Evolutionary conservation across 1,140 invertebrate genomes (phyloP), one percentile per base, ranked within the genome.

Genomic region (Philotrypesis tridentata): DNA sequence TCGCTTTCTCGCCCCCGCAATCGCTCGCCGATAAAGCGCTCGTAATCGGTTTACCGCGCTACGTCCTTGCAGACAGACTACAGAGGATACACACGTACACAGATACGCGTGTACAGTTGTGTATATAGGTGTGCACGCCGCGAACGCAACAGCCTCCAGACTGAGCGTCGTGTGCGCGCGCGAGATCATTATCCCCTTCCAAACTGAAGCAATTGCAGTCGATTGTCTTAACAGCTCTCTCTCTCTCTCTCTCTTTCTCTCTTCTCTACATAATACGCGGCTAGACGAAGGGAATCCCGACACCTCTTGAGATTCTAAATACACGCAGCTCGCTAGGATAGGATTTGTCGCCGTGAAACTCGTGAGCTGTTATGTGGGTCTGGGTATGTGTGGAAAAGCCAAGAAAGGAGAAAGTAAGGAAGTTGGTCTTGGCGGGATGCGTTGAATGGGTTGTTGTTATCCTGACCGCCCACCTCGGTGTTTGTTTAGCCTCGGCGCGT

Each of bases 401-500:
- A 55, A 55, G 48, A 55, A 55, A 55, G 48, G 48, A 55, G 17
- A 17, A n/a, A 8, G 48, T 14, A 55, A 55, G 48, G 48, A 55
- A 55, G 2, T 17, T 17, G 17, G 48, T n/a, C 48, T 55, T 63
- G 82, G 5, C 55, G 27, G 84, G 79, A n/a, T n/a, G 82, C 82
- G 79, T 61, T 81, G 82, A 84, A 85, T 86, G 82, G 84, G 71
- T 83, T 85, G 85, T 86, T 86, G 85, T 87, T 82, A 82, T 83
- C 73, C 29, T 17, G 61, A 75, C 60, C 29, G 55, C 27, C 25
- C 29, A 8, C 71, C 83, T 82, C 80, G 75, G 80, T 82, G 87
- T 88, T 87, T 89, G 86, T 89, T 90, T 89, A 88, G 85, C 86
- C 84, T 76, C 80, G 73, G 67, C 63, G 9, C n/a, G n/a, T n/a